Percentiles rank a stretch among this genome's conserved stretches.
phyloP scores from a whole-genome alignment of 2,888 invertebrate species.

The Scaptomyza flava region DNA sequence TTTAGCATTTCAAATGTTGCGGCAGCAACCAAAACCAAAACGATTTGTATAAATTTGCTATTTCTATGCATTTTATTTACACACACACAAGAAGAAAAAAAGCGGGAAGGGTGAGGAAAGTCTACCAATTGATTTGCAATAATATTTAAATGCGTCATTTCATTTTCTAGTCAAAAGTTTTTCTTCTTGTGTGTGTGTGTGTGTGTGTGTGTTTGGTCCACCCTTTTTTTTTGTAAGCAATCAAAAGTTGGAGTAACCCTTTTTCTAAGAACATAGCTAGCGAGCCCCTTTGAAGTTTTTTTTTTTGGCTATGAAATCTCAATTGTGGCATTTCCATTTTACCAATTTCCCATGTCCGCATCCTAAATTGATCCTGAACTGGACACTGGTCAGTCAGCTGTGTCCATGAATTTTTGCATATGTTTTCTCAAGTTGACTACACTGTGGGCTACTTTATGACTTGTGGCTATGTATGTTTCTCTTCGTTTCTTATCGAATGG shows the following conservation, averaged over 20 bases:
- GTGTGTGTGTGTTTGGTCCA: slow-evolving; percentile 39
- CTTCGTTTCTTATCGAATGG: slow-evolving; percentile 12
- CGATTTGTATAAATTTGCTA: slow-evolving; percentile 81
- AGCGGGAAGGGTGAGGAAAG: not conserved
- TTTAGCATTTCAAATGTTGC: slow-evolving; percentile 79
- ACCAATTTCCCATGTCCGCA: slow-evolving; percentile 35
- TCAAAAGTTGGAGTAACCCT: slow-evolving; percentile 61
- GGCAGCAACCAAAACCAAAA: slow-evolving; percentile 16
- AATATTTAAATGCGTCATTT: slow-evolving; percentile 79
- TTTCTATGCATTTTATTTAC: slow-evolving; percentile 79
- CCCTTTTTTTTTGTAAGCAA: slow-evolving; percentile 68
- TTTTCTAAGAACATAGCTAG: slow-evolving; percentile 34
- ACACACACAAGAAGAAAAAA: slow-evolving; percentile 15
- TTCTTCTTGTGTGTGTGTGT: not conserved
- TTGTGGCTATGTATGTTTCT: slow-evolving; percentile 29
- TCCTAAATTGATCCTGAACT: slow-evolving; percentile 7
- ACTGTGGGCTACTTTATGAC: slow-evolving; percentile 68
- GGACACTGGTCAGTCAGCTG: slow-evolving; percentile 48
- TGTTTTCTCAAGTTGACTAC: slow-evolving; percentile 52
- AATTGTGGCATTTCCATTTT: slow-evolving; percentile 57
- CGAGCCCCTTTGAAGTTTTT: slow-evolving; percentile 67
- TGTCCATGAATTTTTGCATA: slow-evolving; percentile 78
- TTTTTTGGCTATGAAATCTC: slow-evolving; percentile 44
- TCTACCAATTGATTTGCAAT: slow-evolving; percentile 80
- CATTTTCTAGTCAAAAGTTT: slow-evolving; percentile 46